phyloP scores from a whole-genome alignment of 2,797 vertebrate species.

The Haliaeetus vocifer region DNA sequence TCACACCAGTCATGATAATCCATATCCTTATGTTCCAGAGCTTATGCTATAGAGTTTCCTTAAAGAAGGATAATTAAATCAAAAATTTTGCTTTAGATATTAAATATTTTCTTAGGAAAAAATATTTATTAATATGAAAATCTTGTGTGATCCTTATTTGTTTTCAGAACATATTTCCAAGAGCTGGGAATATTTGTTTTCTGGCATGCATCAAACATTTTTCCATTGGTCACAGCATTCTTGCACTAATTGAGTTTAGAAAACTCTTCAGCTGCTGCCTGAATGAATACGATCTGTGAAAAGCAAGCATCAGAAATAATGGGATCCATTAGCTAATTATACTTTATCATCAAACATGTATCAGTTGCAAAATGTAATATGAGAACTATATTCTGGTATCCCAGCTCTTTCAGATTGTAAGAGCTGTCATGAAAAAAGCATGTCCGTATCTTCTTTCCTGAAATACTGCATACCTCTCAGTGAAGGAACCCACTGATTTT shows the following conservation, averaged over 20 bases:
- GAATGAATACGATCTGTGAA: neutral
- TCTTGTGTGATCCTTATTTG: conserved; percentile 29
- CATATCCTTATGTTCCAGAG: neutral
- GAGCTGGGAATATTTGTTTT: conserved; percentile 56
- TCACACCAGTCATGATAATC: neutral
- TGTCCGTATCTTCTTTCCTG: neutral
- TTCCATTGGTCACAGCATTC: conserved; percentile 63
- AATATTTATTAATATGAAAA: neutral
- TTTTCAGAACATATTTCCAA: conserved; percentile 51
- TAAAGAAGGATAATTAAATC: neutral
- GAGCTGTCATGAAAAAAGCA: neutral
- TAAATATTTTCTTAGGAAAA: neutral
- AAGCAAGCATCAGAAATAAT: conserved; percentile 36
- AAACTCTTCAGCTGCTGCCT: conserved; percentile 44
- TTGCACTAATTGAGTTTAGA: conserved; percentile 60
- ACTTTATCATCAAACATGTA: conserved; percentile 12
- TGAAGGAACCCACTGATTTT: neutral
- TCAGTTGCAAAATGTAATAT: conserved; percentile 1
- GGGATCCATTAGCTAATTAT: conserved; percentile 43
- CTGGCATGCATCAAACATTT: conserved; percentile 58
- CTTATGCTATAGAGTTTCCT: neutral
- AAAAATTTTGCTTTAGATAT: neutral
- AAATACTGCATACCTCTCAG: neutral
- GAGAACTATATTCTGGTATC: neutral
- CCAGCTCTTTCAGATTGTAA: neutral